These are phyloP conservation scores for Ophioderma brevispina DNA, from an alignment of 35 echinoderm and acorn worm species.

Conservation along the genomic window DNA sequence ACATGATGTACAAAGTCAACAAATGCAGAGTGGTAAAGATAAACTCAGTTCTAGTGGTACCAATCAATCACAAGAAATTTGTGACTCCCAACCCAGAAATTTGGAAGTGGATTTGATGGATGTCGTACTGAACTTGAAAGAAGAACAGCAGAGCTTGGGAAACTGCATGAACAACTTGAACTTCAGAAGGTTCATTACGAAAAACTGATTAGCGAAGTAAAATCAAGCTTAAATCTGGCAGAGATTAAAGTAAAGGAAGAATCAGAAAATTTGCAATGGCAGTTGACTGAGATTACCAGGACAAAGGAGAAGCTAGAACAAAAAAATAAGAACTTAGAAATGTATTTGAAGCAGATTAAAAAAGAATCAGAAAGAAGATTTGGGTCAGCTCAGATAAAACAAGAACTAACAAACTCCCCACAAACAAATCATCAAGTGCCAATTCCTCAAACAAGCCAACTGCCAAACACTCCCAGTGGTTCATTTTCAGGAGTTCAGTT, in stretches of 20 bases:
- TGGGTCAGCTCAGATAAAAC: too few relatives aligned
- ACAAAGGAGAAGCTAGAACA: constrained; percentile 40
- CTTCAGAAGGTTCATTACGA: constrained; percentile 29
- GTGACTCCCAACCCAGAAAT: neutral
- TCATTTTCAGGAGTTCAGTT: too few relatives aligned
- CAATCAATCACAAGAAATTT: too few relatives aligned
- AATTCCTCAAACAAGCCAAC: too few relatives aligned
- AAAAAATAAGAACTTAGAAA: constrained; percentile 66
- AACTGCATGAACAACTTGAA: neutral
- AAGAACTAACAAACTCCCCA: too few relatives aligned
- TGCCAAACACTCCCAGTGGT: too few relatives aligned
- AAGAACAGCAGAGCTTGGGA: neutral
- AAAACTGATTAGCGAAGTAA: constrained; percentile 45
- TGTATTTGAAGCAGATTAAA: constrained; percentile 45
- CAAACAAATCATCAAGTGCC: too few relatives aligned
- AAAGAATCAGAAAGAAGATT: too few relatives aligned
- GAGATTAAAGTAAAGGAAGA: constrained; percentile 27
- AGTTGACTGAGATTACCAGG: constrained; percentile 21
- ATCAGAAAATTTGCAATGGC: constrained; percentile 15
- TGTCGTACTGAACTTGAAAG: neutral
- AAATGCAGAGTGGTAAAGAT: too few relatives aligned
- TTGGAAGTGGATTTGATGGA: neutral
- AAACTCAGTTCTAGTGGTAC: too few relatives aligned
- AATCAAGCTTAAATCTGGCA: constrained; percentile 47
- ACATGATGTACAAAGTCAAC: neutral